Base-by-base conservation (phyloP, 2,797 vertebrate genomes). In the Vireo griseus region DNA sequence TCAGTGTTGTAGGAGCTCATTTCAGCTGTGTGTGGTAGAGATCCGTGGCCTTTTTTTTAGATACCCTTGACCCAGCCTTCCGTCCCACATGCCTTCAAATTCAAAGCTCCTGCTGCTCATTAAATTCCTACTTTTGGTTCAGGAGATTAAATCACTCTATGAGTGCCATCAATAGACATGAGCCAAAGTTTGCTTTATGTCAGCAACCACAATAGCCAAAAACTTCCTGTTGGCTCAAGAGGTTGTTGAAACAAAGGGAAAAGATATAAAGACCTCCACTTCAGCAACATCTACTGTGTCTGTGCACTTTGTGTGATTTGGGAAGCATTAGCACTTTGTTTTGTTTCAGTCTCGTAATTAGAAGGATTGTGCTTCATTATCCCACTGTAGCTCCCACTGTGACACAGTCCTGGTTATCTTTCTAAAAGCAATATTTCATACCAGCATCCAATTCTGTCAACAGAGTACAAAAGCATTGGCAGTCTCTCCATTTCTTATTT, bases 311-410 rank as follows among this genome's bases (percentile, higher is more conserved):
- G 0, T 68, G 65, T 80, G 65, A 83, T 92, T 74, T 89, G 52
- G 84, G 35, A 80, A 54, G 47, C 81, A 92, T 93, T 92, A 80
- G 75, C 68, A 65, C 93, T 95, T 93, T 87, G 74, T 88, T 96
- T 95, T 95, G 73, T 87, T 91, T 94, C 51, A 4, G 54, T 68
- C 78, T 83, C 63, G 47, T 92, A 95, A 93, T 96, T 94, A 93
- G 81, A 57, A 91, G 81, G 65, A 89, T 92, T 95, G 86, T 80
- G 58, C 47, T 83, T 94, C 86, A 77, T 97, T 95, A 94, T 94
- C 78, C 78, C 42, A 33, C 81, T 92, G 76, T 59, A 92, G 59
- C n/a, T 96, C 88, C 78, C 0, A 4, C 78, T 93, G 95, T 68
- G 84, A 88, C 88, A 91, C 9, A 14, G 58, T 65, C 47, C 61